These are phyloP conservation scores for Habrosyne pyritoides DNA, from an alignment of 2,888 invertebrate genomes.

Conservation along the genomic window DNA sequence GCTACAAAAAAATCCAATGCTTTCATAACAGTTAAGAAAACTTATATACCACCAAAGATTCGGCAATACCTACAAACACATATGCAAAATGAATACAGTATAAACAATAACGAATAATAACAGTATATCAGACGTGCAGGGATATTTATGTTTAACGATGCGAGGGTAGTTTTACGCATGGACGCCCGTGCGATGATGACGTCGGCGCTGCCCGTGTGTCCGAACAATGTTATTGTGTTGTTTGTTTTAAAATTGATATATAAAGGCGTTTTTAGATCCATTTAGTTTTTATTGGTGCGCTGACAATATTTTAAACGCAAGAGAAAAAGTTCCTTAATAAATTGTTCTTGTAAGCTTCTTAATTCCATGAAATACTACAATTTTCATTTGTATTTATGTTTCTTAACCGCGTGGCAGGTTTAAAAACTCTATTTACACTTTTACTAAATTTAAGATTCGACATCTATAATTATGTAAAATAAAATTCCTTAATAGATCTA, in stretches of 20 bases:
- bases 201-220: conserved; percentile 16
- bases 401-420: too few relatives aligned
- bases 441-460: too few relatives aligned
- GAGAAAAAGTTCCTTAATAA: too few relatives aligned
- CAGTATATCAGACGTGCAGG: conserved; percentile 21
- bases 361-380: too few relatives aligned
- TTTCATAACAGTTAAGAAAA: too few relatives aligned
- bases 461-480: too few relatives aligned
- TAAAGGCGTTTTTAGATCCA: conserved; percentile 9
- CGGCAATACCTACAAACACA: neutral
- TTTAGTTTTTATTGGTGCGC: neutral
- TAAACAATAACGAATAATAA: conserved; percentile 14
- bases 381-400: too few relatives aligned
- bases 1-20: too few relatives aligned
- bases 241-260: conserved; percentile 36
- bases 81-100: conserved; percentile 8
- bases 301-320: too few relatives aligned
- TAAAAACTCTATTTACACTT: too few relatives aligned
- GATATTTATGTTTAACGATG: conserved; percentile 55
- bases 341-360: too few relatives aligned
- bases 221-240: conserved; percentile 22
- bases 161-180: conserved; percentile 56
- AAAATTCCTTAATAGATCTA: too few relatives aligned
- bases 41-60: neutral
- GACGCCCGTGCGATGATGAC: conserved; percentile 26